A percentile compares a stretch with the other conserved stretches of the same genome.
Conservation (phyloP, 1,140 invertebrate species). For the Andricus grossulariae region DNA sequence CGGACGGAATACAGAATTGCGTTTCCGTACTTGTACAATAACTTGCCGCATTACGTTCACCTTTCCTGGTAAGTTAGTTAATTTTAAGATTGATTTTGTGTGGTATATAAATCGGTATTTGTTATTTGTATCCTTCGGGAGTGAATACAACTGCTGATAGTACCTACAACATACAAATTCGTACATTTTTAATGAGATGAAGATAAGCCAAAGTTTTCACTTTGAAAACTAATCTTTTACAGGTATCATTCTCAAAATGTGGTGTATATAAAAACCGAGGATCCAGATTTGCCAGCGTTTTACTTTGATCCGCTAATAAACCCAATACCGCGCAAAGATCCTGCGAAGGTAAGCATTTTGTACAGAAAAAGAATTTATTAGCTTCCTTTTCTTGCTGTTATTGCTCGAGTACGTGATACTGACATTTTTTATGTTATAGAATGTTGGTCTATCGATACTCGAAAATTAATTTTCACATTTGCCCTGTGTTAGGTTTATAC, state of each 20-base stretch:
- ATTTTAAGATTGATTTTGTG: constrained; percentile 72
- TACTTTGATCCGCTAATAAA: constrained; percentile 99
- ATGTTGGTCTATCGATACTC: too few relatives aligned
- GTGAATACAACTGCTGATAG: constrained; percentile 72
- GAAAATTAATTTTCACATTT: too few relatives aligned
- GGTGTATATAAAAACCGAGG: constrained; percentile 99
- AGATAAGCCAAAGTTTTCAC: neutral
- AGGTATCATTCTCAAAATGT: constrained; percentile 99
- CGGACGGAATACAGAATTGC: constrained; percentile 99
- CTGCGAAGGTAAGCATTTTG: constrained; percentile 80
- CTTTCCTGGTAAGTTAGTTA: constrained; percentile 88
- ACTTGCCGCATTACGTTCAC: constrained; percentile 97
- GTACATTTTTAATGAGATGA: constrained; percentile 2
- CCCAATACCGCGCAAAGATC: constrained; percentile 97
- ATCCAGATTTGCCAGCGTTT: constrained; percentile 99
- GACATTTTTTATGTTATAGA: too few relatives aligned
- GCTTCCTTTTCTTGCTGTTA: too few relatives aligned
- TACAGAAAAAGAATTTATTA: too few relatives aligned
- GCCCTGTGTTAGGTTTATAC: too few relatives aligned
- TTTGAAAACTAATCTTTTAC: constrained; percentile 60
- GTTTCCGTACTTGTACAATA: constrained; percentile 99
- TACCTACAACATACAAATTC: constrained; percentile 59
- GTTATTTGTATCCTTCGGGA: constrained; percentile 74
- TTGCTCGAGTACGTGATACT: too few relatives aligned
- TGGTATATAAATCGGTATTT: constrained; percentile 74